phyloP scores from a whole-genome alignment of 1,140 invertebrate genomes.

The Sitodiplosis mosellana region DNA sequence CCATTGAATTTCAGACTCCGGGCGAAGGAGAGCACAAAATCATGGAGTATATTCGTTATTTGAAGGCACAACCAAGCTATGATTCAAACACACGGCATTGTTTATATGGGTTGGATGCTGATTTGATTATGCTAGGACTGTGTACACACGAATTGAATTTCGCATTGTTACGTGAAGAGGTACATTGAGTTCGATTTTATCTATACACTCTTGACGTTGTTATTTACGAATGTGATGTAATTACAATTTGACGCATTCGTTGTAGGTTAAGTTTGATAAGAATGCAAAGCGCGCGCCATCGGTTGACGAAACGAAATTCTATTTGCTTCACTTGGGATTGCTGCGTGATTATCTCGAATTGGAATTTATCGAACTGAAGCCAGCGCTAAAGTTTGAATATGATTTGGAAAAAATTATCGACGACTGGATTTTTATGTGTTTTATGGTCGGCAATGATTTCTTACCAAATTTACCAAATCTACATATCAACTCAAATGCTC shows the following conservation, averaged over 20 bases:
- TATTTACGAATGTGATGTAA: background rate
- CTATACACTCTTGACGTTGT: background rate
- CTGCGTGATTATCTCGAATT: conserved; percentile 83
- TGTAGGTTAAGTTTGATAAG: conserved; percentile 48
- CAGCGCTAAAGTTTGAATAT: conserved; percentile 47
- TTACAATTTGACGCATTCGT: conserved; percentile 6
- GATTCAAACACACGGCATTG: conserved; percentile 83
- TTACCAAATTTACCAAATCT: conserved; percentile 87
- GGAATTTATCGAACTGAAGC: conserved; percentile 61
- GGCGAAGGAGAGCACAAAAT: conserved; percentile 98
- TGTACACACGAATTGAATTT: conserved; percentile 92
- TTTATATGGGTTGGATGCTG: conserved; percentile 88
- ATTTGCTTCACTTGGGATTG: conserved; percentile 76
- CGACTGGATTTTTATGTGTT: conserved; percentile 81
- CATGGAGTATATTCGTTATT: conserved; percentile 89
- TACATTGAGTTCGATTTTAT: conserved; percentile 25
- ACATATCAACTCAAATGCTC: conserved; percentile 77
- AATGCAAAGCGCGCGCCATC: conserved; percentile 37
- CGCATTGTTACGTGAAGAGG: conserved; percentile 78
- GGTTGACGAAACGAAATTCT: conserved; percentile 83
- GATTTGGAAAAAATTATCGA: conserved; percentile 63
- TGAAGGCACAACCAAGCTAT: conserved; percentile 63
- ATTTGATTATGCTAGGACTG: conserved; percentile 87
- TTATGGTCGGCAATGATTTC: conserved; percentile 94
- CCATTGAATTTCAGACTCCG: conserved; percentile 45